These are phyloP conservation scores for Ophraella communa DNA, from an alignment of 2,888 invertebrate genomes.

Conservation along the genomic window DNA sequence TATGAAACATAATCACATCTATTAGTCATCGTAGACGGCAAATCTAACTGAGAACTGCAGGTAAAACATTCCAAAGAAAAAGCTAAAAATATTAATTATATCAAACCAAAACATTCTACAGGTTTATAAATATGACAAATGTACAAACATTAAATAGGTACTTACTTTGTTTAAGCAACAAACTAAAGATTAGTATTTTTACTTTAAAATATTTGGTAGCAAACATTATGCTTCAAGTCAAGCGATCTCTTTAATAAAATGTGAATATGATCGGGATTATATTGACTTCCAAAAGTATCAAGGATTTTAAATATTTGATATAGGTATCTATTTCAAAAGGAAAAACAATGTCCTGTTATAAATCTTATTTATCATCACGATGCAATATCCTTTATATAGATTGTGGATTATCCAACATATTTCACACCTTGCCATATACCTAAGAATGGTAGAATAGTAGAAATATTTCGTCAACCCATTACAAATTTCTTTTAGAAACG, in stretches of 20 bases:
- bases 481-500: too few relatives aligned
- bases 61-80: constrained; percentile 45
- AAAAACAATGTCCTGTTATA: background rate
- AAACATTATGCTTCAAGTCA: background rate
- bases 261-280: background rate
- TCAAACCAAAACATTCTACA: too few relatives aligned
- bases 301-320: background rate
- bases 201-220: background rate
- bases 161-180: constrained; percentile 1
- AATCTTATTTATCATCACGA: background rate
- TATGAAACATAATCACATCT: constrained; percentile 42
- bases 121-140: too few relatives aligned
- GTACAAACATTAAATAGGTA: too few relatives aligned
- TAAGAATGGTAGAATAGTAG: too few relatives aligned
- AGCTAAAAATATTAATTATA: too few relatives aligned
- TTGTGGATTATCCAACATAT: too few relatives aligned
- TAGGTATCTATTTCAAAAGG: background rate
- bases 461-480: too few relatives aligned
- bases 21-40: constrained; percentile 29
- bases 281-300: background rate
- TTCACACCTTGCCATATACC: too few relatives aligned
- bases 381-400: too few relatives aligned
- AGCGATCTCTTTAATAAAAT: background rate
- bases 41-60: constrained; percentile 43
- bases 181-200: background rate